Evolutionary conservation across 2,888 invertebrate genomes (phyloP), one percentile per base, ranked within the genome.

Genomic region (Aethes cnicana): DNA sequence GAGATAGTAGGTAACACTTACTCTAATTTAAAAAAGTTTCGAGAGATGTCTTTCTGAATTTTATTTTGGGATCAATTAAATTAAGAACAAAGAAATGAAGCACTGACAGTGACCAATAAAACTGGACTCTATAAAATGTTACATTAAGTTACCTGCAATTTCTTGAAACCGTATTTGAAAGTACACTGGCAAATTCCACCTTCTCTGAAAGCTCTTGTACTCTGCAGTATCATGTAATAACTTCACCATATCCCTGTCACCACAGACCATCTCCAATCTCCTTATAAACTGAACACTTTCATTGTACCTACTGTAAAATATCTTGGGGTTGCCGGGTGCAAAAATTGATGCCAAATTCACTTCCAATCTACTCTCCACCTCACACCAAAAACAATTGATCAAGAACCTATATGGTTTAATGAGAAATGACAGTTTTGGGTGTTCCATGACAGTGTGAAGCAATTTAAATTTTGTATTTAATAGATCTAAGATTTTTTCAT

Each of bases 131-230:
- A n/a, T n/a, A n/a, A n/a, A n/a, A n/a, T n/a, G n/a, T n/a, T 33
- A 4, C 6, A 9, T 26, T 4, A 20, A 28, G 12, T 23, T 85
- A 61, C 95, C 95, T 46, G 96, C 97, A 72, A 98, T 96, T 86
- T 97, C 96, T 90, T 98, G 98, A 86, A 97, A 98, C 61, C 97
- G 92, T 62, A 97, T 96, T 87, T 98, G 98, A 79, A 97, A 98
- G 82, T 98, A 98, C n/a, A 98, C 97, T 7, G 97, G 96, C 42
- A 98, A 90, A 83, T 98, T 98, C 96, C 98, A 98, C 63, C 96
- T 93, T 59, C 93, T 93, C 62, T 96, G 92, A 72, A 97, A 96
- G 57, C 92, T 93, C 67, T 93, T 93, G 70, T 95, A 97, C 58
- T 95, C 93, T 1, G 91, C 79, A 68, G 95, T 93, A 46, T 90